Base-by-base conservation (phyloP, 2,113 vertebrate species). In the Ceyx melanurus region DNA sequence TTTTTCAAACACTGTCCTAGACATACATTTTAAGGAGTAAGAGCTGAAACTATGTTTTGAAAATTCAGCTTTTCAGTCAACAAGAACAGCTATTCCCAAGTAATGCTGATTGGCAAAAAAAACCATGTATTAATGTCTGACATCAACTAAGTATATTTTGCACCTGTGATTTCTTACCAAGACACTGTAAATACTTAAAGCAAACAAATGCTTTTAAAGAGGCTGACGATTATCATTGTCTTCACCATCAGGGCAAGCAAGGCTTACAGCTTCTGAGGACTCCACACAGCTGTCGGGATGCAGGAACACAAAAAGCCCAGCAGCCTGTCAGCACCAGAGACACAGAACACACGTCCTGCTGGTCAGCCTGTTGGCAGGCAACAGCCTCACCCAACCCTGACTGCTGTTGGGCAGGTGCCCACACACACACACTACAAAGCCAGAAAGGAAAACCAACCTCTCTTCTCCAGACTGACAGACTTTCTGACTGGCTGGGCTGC, bases 81-180 rank as follows among this genome's bases (percentile, higher is more conserved):
- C 33, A 64, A 74, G 23, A 86, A 80, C 22, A 67, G 28, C 37
- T 19, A 71, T 11, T 28, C 82, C 42, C 67, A 75, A 72, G 45
- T 21, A 78, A 65, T 10, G 35, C 62, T 61, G 78, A 56, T 40
- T 65, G n/a, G 45, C 62, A 91, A 62, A 91, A 62, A 91, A 95
- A 89, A 93, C 4, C 4, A 60, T 0, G 3, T 35, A 48, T 68
- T 74, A 56, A 87, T 48, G 78, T 89, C 74, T 84, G 78, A 75
- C 78, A 91, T 8, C 46, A 78, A 31, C 33, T 42, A 46, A 78
- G 5, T 84, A 37, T 35, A 62, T 31, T 82, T 25, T 82, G 53
- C 78, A 91, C 75, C 58, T 75, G 58, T 54, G 68, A 85, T 29
- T 91, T 79, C 88, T 48, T 84, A 82, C 43, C 57, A 82, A 72